Percentiles rank a stretch among this genome's conserved stretches.
phyloP scores from a whole-genome alignment of 2,113 vertebrate genomes.

The Panthera leo region DNA sequence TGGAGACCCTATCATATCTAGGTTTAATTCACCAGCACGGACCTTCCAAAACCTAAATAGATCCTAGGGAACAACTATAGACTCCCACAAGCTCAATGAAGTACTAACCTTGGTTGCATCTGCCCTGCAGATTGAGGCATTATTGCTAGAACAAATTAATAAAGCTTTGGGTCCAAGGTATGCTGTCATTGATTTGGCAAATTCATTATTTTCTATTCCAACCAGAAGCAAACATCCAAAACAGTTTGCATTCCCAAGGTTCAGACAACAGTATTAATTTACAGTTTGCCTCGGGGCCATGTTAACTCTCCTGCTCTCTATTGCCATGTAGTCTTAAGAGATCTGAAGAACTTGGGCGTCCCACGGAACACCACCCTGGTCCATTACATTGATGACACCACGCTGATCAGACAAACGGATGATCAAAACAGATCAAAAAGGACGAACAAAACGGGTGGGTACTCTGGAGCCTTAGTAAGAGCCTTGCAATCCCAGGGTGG shows the following conservation, averaged over 20 bases:
- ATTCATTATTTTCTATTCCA: background rate
- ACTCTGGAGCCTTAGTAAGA: background rate
- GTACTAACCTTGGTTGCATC: background rate
- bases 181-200: background rate
- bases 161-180: background rate
- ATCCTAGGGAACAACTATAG: background rate
- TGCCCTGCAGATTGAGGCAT: background rate
- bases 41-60: background rate
- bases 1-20: no score
- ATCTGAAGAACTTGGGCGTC: background rate
- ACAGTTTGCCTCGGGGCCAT: background rate
- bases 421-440: background rate
- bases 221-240: background rate
- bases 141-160: background rate
- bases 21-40: no score
- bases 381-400: fast-evolving
- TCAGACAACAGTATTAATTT: background rate
- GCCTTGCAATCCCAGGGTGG: no score
- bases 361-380: fast-evolving
- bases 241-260: background rate
- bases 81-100: background rate
- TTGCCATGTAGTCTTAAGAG: background rate
- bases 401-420: no score
- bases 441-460: background rate
- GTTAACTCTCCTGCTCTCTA: background rate